Evolutionary conservation across 2,888 invertebrate species (phyloP).

Genomic region (Brachyopa scutellaris): DNA sequence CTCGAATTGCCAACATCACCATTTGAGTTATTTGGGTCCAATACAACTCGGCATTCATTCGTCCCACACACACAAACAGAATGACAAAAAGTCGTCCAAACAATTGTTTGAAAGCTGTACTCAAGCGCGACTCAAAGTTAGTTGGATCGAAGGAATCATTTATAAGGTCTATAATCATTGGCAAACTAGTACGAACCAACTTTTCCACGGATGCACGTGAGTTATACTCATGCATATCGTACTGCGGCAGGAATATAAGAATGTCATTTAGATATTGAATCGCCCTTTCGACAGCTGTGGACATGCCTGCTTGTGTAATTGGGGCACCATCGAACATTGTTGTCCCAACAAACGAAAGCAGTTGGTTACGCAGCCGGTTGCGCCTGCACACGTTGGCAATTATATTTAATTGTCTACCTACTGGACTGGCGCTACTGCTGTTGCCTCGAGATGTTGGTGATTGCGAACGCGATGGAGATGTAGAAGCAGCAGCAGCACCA

Average conservation of each 20-base stretch:
- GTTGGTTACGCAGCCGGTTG: constrained; percentile 76
- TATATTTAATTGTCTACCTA: constrained; percentile 17
- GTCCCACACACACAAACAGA: constrained; percentile 79
- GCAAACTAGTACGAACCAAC: constrained; percentile 77
- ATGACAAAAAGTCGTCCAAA: constrained; percentile 79
- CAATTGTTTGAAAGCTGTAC: constrained; percentile 77
- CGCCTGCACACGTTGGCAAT: constrained; percentile 60
- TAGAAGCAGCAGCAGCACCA: constrained; percentile 15
- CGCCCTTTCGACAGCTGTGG: constrained; percentile 77
- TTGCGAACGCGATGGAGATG: constrained; percentile 44
- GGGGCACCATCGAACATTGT: constrained; percentile 77
- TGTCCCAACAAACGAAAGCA: constrained; percentile 76
- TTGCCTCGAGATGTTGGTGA: constrained; percentile 36
- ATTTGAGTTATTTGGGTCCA: constrained; percentile 79
- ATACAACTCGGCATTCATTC: constrained; percentile 78
- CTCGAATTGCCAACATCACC: constrained; percentile 73
- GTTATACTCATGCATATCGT: constrained; percentile 79
- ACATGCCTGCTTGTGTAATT: constrained; percentile 77
- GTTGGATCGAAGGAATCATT: constrained; percentile 72
- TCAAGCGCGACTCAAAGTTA: constrained; percentile 78
- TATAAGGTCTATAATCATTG: constrained; percentile 77
- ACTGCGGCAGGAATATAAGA: constrained; percentile 78
- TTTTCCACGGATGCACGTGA: constrained; percentile 80
- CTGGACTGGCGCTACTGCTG: constrained; percentile 23
- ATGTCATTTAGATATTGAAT: constrained; percentile 78